These are phyloP conservation scores for Schrankia costaestrigalis DNA, from an alignment of 2,888 invertebrate species.

Conservation along the genomic window DNA sequence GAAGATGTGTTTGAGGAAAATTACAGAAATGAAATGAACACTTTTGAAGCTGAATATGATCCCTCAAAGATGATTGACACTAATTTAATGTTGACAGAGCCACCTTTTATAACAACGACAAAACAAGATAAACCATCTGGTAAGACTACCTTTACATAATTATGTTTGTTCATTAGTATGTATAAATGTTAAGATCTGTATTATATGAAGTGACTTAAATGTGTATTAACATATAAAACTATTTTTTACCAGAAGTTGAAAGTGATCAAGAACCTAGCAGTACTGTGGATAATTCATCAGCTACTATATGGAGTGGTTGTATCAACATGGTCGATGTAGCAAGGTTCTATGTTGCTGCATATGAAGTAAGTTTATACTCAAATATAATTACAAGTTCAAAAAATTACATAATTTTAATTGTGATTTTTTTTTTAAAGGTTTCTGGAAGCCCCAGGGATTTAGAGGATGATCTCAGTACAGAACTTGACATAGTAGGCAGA, in stretches of 20 bases:
- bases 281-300: constrained; percentile 81
- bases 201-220: too few species aligned
- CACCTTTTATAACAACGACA: constrained; percentile 38
- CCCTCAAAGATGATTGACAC: constrained; percentile 56
- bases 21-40: constrained; percentile 55
- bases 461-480: constrained; percentile 86
- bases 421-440: constrained; percentile 46
- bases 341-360: constrained; percentile 90
- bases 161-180: neutral
- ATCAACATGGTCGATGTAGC: constrained; percentile 96
- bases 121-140: constrained; percentile 61
- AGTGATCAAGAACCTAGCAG: constrained; percentile 91
- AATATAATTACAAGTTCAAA: too few species aligned
- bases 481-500: constrained; percentile 93
- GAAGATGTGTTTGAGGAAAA: constrained; percentile 67
- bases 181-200: neutral
- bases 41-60: constrained; percentile 54
- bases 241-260: constrained; percentile 69
- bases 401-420: neutral
- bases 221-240: neutral
- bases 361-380: constrained; percentile 83
- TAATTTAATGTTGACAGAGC: constrained; percentile 43
- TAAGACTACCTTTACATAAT: constrained; percentile 16
- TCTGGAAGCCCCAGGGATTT: constrained; percentile 84
- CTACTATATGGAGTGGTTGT: constrained; percentile 89